phyloP scores from a whole-genome alignment of 2,888 invertebrate species.

The Chaetogeoica ovagalla region DNA sequence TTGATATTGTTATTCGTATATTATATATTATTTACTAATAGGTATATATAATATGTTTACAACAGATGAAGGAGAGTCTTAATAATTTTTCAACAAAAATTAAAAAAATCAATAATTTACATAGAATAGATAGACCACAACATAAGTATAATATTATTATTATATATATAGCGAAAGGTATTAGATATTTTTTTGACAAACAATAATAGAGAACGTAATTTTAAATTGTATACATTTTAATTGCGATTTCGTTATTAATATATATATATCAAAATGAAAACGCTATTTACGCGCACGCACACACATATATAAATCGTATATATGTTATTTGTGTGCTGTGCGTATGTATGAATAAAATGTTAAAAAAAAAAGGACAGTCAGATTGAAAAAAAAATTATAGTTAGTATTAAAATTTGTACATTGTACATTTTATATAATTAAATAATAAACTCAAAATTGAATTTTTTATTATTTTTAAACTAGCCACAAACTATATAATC shows the following conservation, averaged over 20 bases:
- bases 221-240: slow-evolving; percentile 37
- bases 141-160: too few species aligned
- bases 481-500: slow-evolving; percentile 35
- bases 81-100: slow-evolving; percentile 5
- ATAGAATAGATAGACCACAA: too few species aligned
- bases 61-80: too few species aligned
- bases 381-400: slow-evolving; percentile 34
- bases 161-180: slow-evolving; percentile 1
- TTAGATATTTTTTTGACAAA: slow-evolving; percentile 9
- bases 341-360: not conserved
- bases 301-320: slow-evolving; percentile 9
- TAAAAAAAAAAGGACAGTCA: slow-evolving; percentile 22
- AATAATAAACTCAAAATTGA: slow-evolving; percentile 39
- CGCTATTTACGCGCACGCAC: slow-evolving; percentile 5
- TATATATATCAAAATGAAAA: slow-evolving; percentile 30
- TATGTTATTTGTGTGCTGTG: too few species aligned
- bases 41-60: too few species aligned
- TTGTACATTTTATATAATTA: slow-evolving; percentile 23
- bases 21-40: slow-evolving; percentile 1
- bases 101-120: not conserved
- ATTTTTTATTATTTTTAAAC: slow-evolving; percentile 21
- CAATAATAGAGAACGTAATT: slow-evolving; percentile 33
- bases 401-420: slow-evolving; percentile 43
- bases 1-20: slow-evolving; percentile 8
- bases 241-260: slow-evolving; percentile 9